phyloP scores from a whole-genome alignment of 2,113 vertebrate species.

The Gallinago undulata region DNA sequence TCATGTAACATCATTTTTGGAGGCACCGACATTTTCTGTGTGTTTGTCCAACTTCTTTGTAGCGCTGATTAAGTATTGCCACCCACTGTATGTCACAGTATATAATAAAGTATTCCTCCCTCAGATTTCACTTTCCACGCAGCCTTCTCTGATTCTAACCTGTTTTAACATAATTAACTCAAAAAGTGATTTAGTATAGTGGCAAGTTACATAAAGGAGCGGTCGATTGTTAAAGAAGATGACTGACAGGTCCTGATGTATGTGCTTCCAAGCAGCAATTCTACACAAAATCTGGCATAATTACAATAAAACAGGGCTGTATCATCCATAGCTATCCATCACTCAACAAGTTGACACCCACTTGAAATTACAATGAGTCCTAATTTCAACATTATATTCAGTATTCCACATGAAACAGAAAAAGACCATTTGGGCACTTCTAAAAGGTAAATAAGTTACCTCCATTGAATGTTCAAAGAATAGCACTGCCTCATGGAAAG shows the following conservation, averaged over 20 bases:
- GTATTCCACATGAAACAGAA: neutral
- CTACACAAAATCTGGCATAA: neutral
- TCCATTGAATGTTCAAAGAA: neutral
- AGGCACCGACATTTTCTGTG: neutral
- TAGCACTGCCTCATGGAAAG: neutral
- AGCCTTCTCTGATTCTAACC: neutral
- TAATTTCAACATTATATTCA: neutral
- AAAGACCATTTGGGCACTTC: neutral
- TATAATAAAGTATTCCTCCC: neutral
- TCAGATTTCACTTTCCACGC: neutral
- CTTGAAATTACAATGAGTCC: neutral
- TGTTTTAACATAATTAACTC: neutral
- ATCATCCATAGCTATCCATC: neutral
- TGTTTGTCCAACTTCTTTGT: neutral
- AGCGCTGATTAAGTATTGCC: neutral
- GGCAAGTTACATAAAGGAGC: neutral
- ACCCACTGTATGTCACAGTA: neutral
- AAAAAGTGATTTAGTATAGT: neutral
- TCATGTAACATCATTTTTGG: neutral
- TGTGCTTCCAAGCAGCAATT: neutral
- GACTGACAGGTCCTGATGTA: neutral
- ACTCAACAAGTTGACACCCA: neutral
- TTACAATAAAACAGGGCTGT: neutral
- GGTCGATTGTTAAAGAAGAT: neutral
- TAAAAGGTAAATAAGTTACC: neutral